Evolutionary conservation across 2,113 vertebrate species (phyloP), one percentile per base, ranked within the genome.

Genomic region (Cranoglanis bouderius): DNA sequence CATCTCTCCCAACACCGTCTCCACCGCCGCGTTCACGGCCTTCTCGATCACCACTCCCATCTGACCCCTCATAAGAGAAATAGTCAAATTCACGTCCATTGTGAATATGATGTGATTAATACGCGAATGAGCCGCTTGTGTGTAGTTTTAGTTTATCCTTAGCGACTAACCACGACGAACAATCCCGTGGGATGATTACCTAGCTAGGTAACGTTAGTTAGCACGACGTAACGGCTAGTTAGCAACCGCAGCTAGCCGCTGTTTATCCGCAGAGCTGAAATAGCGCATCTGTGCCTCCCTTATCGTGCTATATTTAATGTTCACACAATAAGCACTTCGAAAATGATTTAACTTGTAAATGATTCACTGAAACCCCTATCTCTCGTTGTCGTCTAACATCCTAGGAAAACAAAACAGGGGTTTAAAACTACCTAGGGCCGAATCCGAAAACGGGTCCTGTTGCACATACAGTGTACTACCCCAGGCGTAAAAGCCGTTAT

Each of bases 51-150:
- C 95, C 0, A 93, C 84, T 0, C 95, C 95, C 95, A 96, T 95
- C 92, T 96, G 95, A 13, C 95, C 96, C 16, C 95, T 93, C 55
- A 96, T 95, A 35, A 96, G 93, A 0, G 95, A 95, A 46, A 96
- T 95, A 0, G 95, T 95, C 9, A 96, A 93, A 92, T 94, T 95
- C 32, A 96, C 94, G 16, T 96, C 95, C 96, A 96, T 96, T n/a
- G 19, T 75, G 9, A 53, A 29, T 32, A 7, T 2, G n/a, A 6
- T 12, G 18, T 1, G 53, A 18, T 43, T 21, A 70, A 35, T 12
- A 82, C 5, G 51, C 24, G 6, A 38, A 40, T 16, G 32, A 55
- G 49, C 19, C 84, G 67, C n/a, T 14, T 32, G 35, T 32, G 51
- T 55, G 16, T 2, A 19, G 7, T 32, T 19, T 81, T 4, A 57